A percentile compares a stretch with the other conserved stretches of the same genome.
These are phyloP conservation scores for Tragelaphus strepsiceros DNA, from an alignment of 2,113 vertebrate genomes.

Conservation along the genomic window DNA sequence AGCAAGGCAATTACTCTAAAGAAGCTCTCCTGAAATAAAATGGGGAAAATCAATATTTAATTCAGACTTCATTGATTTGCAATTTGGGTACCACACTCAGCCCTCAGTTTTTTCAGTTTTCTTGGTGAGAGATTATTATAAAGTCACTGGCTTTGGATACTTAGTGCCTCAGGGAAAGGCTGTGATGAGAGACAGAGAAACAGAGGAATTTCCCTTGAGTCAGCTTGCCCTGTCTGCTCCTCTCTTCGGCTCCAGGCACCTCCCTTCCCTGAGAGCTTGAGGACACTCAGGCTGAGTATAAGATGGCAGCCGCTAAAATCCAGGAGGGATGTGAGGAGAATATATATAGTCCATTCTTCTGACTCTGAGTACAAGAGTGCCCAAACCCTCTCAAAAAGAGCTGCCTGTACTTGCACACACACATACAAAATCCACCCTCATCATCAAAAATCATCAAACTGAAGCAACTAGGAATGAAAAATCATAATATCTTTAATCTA, in stretches of 20 bases:
- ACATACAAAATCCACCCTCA: neutral
- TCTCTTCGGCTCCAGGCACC: neutral
- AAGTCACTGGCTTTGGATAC: neutral
- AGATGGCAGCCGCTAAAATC: neutral
- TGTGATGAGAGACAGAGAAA: neutral
- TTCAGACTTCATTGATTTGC: slow-evolving; percentile 73
- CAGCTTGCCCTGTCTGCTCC: neutral
- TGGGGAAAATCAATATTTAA: slow-evolving; percentile 75
- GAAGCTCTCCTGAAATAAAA: slow-evolving; percentile 56
- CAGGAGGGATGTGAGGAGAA: neutral
- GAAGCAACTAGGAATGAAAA: neutral
- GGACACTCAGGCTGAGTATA: neutral
- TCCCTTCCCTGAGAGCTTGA: neutral
- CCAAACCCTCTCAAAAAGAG: neutral
- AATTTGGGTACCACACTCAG: neutral
- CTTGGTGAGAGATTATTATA: neutral
- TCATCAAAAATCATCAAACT: neutral
- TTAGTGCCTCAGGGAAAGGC: neutral
- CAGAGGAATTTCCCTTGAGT: neutral
- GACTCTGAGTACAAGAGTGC: neutral
- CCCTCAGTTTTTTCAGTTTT: neutral
- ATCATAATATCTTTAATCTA: neutral
- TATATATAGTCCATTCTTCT: accelerated
- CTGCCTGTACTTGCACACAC: neutral
- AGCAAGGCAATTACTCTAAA: slow-evolving; percentile 21